Conservation (phyloP, 2,888 invertebrate species). For the Busseola fusca region DNA sequence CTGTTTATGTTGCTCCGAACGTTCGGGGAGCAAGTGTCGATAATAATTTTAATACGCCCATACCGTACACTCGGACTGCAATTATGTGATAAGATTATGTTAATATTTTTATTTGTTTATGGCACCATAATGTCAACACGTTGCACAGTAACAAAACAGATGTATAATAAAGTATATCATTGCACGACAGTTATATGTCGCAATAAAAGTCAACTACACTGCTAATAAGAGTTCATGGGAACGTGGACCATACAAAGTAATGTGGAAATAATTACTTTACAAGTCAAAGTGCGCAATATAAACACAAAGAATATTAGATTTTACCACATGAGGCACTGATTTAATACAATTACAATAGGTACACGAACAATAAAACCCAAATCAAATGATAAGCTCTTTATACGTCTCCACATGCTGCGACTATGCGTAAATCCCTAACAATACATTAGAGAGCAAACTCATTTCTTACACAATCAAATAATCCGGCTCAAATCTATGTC, state of each 20-base stretch:
- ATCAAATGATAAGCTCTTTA: constrained; percentile 53
- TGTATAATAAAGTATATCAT: constrained; percentile 35
- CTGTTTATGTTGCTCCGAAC: constrained; percentile 82
- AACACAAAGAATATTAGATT: constrained; percentile 7
- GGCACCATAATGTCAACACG: constrained; percentile 54
- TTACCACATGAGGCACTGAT: constrained; percentile 18
- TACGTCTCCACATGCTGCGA: constrained; percentile 40
- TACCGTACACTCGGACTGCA: constrained; percentile 74
- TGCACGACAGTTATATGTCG: constrained; percentile 28
- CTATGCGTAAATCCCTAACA: constrained; percentile 56
- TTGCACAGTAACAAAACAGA: constrained; percentile 27
- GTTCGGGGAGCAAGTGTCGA: constrained; percentile 79
- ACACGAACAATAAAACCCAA: constrained; percentile 42
- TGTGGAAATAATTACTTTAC: constrained; percentile 14
- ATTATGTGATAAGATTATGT: constrained; percentile 79
- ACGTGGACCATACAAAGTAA: constrained; percentile 19
- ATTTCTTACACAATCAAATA: constrained; percentile 77
- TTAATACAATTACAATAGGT: constrained; percentile 52
- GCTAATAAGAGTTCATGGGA: constrained; percentile 36
- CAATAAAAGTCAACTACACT: constrained; percentile 43
- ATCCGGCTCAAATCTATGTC: constrained; percentile 70
- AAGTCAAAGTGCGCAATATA: background rate
- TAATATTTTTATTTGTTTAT: constrained; percentile 71
- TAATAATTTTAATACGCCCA: constrained; percentile 80
- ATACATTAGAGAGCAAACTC: constrained; percentile 64